A percentile compares a stretch with the other conserved stretches of the same genome.
These are phyloP conservation scores for Acanthornis magna DNA, from an alignment of 2,797 vertebrate species.

Conservation along the genomic window DNA sequence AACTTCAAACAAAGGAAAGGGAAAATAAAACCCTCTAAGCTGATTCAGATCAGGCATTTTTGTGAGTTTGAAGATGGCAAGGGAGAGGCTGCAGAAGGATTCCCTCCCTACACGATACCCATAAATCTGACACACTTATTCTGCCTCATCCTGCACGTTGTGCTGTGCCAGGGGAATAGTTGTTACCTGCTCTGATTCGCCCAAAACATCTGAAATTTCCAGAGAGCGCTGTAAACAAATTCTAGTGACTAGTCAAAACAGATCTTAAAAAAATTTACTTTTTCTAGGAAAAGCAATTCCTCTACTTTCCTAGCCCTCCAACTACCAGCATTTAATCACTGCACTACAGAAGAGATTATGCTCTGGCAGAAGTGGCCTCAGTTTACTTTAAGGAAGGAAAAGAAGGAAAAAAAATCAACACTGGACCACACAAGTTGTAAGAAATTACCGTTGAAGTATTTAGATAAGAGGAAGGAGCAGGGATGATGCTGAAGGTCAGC, in stretches of 20 bases:
- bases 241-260: constrained; percentile 37
- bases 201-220: neutral
- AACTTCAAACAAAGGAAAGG: constrained; percentile 41
- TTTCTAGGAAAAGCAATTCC: constrained; percentile 26
- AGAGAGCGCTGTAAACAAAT: constrained; percentile 14
- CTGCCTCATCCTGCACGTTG: neutral
- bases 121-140: neutral
- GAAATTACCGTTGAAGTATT: constrained; percentile 27
- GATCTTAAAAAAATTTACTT: neutral
- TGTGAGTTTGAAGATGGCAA: neutral
- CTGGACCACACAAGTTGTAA: constrained; percentile 69
- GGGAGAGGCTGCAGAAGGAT: neutral
- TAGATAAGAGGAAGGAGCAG: constrained; percentile 31
- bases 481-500: neutral
- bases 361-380: constrained; percentile 13
- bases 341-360: neutral
- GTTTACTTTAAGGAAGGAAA: constrained; percentile 57
- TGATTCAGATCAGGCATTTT: neutral
- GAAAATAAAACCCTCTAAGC: constrained; percentile 8
- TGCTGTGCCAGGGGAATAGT: neutral
- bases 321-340: constrained; percentile 41
- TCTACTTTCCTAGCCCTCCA: constrained; percentile 2
- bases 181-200: constrained; percentile 41
- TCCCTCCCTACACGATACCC: fast-evolving
- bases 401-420: neutral